Percentiles rank a stretch among this genome's conserved stretches.
These are phyloP conservation scores for Leucozona laternaria DNA, from an alignment of 2,888 invertebrate species.

Conservation along the genomic window DNA sequence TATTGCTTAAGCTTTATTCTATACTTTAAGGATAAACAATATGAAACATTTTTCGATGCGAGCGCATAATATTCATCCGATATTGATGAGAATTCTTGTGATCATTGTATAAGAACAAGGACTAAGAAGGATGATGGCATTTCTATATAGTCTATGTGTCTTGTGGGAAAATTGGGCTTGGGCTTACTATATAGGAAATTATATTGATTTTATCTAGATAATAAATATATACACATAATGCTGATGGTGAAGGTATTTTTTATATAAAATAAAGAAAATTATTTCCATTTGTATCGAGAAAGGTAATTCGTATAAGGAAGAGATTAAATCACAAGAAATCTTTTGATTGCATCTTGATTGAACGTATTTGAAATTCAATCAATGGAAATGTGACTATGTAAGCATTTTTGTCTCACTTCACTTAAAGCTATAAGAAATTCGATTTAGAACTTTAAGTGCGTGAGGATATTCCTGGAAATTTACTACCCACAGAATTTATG, in stretches of 20 bases:
- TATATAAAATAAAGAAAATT: not conserved
- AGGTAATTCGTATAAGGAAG: not conserved
- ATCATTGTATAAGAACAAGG: no score
- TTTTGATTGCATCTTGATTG: not conserved
- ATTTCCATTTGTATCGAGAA: not conserved
- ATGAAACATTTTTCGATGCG: not conserved
- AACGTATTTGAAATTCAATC: not conserved
- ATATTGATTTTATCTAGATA: not conserved
- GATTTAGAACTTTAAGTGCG: no score
- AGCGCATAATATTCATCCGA: slow-evolving; percentile 16
- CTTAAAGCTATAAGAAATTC: no score
- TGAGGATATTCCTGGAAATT: no score
- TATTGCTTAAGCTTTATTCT: slow-evolving; percentile 8
- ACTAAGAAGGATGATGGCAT: slow-evolving; percentile 3
- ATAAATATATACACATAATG: not conserved
- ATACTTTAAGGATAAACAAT: not conserved
- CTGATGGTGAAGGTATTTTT: not conserved
- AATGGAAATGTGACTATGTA: not conserved
- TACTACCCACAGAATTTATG: no score
- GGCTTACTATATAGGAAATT: not conserved
- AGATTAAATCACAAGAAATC: not conserved
- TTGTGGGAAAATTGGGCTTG: not conserved
- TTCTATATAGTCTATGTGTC: not conserved
- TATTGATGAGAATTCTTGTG: slow-evolving; percentile 43
- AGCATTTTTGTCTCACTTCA: not conserved